Base-by-base conservation (phyloP, 2,888 invertebrate genomes). In the Spilosoma lubricipeda region DNA sequence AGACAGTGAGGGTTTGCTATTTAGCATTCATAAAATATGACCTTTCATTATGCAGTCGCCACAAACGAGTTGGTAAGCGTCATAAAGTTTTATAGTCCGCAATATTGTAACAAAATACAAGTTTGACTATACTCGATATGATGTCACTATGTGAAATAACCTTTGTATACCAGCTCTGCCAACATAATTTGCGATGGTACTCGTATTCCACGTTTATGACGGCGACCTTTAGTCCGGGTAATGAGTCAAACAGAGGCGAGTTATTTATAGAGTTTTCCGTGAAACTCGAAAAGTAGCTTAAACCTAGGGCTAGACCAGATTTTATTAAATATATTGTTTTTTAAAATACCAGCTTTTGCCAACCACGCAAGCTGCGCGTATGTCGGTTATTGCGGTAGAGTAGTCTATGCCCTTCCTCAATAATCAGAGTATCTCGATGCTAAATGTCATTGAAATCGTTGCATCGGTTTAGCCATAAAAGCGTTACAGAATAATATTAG, bases 61-160 rank as follows among this genome's bases (percentile, higher is more conserved):
- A 85, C 78, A 82, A 78, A 79, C 75, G 74, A 75, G 70, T 73
- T 71, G 79, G 81, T 81, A 79, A 82, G 82, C 85, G 85, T 87
- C 90, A 86, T 92, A 89, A 92, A 91, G 82, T 88, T 88, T 90
- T 90, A 91, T 87, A 87, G 80, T 82, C 78, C 72, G 82, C 80
- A 83, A 85, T 85, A 80, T 86, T 86, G 85, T 82, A 80, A 81
- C 80, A 82, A 81, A 80, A 80, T 86, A 84, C 81, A 82, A 83
- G 82, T 81, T 85, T 79, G 81, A 81, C 83, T 88, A 85, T 87
- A 83, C 82, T 81, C 79, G 78, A 78, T 59, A 83, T 91, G 91
- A 91, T 89, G 90, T 90, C 90, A 91, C 79, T 85, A 84, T 82
- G 81, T 81, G 80, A 85, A 81, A 84, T 82, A 82, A 79, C 75